Base-by-base conservation (phyloP, 2,888 invertebrate species). In the Catocala nupta region DNA sequence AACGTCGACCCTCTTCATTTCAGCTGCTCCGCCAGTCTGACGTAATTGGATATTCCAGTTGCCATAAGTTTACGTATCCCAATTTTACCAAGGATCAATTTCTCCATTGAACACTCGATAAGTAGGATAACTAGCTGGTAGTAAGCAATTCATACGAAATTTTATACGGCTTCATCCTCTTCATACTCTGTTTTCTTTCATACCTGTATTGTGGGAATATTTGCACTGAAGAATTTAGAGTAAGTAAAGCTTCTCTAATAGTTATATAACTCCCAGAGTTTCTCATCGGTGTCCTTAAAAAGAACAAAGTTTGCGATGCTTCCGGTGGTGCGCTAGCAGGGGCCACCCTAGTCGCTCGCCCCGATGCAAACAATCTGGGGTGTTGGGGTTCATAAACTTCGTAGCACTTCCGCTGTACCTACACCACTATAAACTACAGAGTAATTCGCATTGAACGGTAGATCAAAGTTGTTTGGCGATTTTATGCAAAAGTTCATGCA, bases 1-100 rank as follows among this genome's bases (percentile, higher is more conserved):
- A 89, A 91, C 88, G 93, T 92, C 93, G 88, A 93, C 93, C 93
- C 93, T 93, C 90, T 89, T 93, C 93, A 92, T 92, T 87, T 90
- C 85, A 86, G 84, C 75, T 82, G 77, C 82, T 82, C 70, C 78
- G 76, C 82, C 77, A 71, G 76, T 73, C 80, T 81, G 81, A 80
- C 81, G 80, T 90, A 90, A 90, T 90, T 90, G 87, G 85, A 87
- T 84, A 87, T 83, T 85, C 80, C 83, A 73, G 76, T 80, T 82
- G 78, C 80, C 77, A 77, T 77, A 76, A 80, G 80, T 77, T 73
- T 75, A 77, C 71, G 75, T 75, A 80, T 72, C 70, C 80, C 73
- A 77, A 81, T 84, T 83, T 82, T 81, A 77, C 69, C 36, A 74
- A 67, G 68, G 77, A 81, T 79, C 77, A 78, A 71, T 77, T 77